phyloP scores from a whole-genome alignment of 2,113 vertebrate species.

The Plecturocebus donacophilus region DNA sequence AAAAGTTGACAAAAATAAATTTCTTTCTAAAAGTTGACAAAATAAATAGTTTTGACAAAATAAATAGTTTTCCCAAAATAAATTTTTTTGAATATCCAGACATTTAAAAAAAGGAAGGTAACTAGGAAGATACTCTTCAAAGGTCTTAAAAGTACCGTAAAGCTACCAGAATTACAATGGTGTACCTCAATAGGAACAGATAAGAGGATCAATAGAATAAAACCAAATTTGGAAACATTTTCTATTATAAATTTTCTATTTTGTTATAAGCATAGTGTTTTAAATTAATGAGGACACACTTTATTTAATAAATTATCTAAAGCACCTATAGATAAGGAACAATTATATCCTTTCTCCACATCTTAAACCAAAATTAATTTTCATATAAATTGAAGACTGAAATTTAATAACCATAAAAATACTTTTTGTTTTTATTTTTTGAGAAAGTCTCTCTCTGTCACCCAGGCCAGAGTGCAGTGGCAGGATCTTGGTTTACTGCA shows the following conservation, averaged over 20 bases:
- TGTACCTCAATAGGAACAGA: not conserved
- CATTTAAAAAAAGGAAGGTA: not conserved
- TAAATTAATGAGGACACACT: not conserved
- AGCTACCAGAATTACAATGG: not conserved
- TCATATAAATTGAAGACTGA: not conserved
- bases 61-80: too few relatives aligned
- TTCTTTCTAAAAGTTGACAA: slow-evolving; percentile 21
- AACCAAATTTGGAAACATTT: slow-evolving; percentile 5
- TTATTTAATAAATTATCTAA: slow-evolving; percentile 16
- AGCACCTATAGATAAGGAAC: not conserved
- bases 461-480: too few relatives aligned
- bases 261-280: not conserved
- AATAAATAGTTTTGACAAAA: not conserved
- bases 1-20: too few relatives aligned
- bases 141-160: not conserved
- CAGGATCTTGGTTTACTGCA: too few relatives aligned
- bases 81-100: not conserved
- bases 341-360: not conserved
- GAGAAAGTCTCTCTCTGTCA: not conserved
- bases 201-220: not conserved
- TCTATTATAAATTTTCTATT: slow-evolving; percentile 3
- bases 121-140: not conserved
- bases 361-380: slow-evolving; percentile 40
- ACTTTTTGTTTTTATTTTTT: not conserved
- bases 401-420: slow-evolving; percentile 35